phyloP scores from a whole-genome alignment of 2,113 vertebrate genomes.

The Planiliza haematocheilus region DNA sequence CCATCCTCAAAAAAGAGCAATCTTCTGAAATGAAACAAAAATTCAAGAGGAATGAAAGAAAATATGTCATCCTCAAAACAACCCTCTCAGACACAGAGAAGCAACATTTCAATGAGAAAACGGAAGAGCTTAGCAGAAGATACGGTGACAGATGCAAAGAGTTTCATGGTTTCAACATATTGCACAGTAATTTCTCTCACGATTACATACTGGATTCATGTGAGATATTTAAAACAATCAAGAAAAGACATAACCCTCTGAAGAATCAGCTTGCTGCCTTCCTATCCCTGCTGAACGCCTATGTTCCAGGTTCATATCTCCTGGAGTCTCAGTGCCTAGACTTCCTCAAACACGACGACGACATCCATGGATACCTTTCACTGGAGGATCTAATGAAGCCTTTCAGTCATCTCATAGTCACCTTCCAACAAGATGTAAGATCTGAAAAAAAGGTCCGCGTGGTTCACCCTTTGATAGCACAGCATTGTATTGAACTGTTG shows the following conservation, averaged over 20 bases:
- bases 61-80: not conserved
- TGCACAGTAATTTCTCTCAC: constrained; percentile 31
- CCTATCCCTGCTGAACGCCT: constrained; percentile 47
- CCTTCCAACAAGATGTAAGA: not conserved
- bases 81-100: constrained; percentile 18
- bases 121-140: not conserved
- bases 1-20: not conserved
- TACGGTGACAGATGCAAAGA: not conserved
- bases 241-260: not conserved
- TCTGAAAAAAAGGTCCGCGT: not conserved
- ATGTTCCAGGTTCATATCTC: constrained; percentile 55
- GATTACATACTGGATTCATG: not conserved
- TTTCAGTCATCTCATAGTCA: constrained; percentile 45
- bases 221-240: accelerated
- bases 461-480: constrained; percentile 57
- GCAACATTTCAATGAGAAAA: not conserved
- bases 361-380: not conserved
- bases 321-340: constrained; percentile 45
- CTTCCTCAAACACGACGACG: not conserved
- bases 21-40: too few species aligned
- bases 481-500: not conserved
- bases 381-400: constrained; percentile 43
- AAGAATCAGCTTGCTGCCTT: constrained; percentile 43
- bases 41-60: too few species aligned
- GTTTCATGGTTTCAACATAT: constrained; percentile 65